Percentiles rank a stretch among this genome's conserved stretches.
These are phyloP conservation scores for Heterotis niloticus DNA, from an alignment of 2,113 vertebrate species.

Conservation along the genomic window DNA sequence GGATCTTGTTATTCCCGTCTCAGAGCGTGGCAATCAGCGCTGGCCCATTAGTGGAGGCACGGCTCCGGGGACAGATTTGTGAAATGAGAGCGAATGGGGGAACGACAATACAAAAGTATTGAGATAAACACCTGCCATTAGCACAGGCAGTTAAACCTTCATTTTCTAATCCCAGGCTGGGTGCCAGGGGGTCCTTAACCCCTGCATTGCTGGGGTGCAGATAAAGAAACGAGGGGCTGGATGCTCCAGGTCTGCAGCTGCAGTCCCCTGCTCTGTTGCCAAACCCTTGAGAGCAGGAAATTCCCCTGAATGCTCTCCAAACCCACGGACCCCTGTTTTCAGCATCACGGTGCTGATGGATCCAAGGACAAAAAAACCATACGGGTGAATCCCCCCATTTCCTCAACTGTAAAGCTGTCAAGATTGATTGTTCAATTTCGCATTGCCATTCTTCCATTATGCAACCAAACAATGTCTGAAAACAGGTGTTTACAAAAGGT, in stretches of 20 bases:
- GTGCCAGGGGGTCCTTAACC: conserved; percentile 68
- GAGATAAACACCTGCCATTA: conserved; percentile 79
- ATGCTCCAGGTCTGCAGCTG: not conserved
- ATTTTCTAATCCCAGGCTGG: conserved; percentile 72
- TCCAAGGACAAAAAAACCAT: conserved; percentile 5
- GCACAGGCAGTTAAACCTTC: conserved; percentile 75
- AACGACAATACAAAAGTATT: conserved; percentile 76
- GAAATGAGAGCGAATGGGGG: conserved; percentile 71
- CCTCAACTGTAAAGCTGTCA: not conserved
- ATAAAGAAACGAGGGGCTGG: conserved; percentile 36
- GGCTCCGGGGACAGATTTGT: conserved; percentile 73
- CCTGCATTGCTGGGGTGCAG: conserved; percentile 46
- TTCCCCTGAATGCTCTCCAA: not conserved
- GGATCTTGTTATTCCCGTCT: conserved; percentile 69
- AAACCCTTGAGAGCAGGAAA: not conserved
- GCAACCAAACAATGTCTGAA: conserved; percentile 1
- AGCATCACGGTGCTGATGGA: not conserved
- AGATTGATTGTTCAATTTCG: conserved; percentile 13
- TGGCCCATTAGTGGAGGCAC: conserved; percentile 63
- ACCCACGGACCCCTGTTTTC: not conserved
- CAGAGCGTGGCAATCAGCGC: conserved; percentile 54
- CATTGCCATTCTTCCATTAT: not conserved
- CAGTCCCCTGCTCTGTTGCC: not conserved
- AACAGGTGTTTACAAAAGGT: not conserved
- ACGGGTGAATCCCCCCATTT: not conserved